Conservation (phyloP, 1,140 invertebrate genomes). For the Bombus confusus region DNA sequence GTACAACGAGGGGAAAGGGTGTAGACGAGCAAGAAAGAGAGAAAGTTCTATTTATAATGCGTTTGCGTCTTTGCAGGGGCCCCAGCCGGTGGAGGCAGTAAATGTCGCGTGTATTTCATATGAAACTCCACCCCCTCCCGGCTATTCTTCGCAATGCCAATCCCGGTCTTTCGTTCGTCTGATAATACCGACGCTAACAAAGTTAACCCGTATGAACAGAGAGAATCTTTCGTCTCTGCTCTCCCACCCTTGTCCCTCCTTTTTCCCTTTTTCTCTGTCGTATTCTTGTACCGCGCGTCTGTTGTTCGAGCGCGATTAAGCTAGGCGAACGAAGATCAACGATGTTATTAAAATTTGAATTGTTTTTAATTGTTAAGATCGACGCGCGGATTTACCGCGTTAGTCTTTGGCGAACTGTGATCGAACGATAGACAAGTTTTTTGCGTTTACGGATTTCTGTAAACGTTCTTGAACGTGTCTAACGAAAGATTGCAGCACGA, state of each 20-base stretch:
- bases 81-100: slow-evolving; percentile 80
- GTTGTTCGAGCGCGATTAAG: background rate
- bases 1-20: background rate
- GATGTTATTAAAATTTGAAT: too few species aligned
- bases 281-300: background rate
- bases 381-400: too few species aligned
- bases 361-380: too few species aligned
- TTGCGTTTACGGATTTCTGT: too few species aligned
- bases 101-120: slow-evolving; percentile 83
- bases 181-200: slow-evolving; percentile 77
- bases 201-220: slow-evolving; percentile 70
- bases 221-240: background rate
- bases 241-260: background rate
- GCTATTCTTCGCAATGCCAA: slow-evolving; percentile 76
- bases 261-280: background rate
- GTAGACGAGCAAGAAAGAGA: slow-evolving; percentile 46
- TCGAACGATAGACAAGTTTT: too few species aligned
- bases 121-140: slow-evolving; percentile 79
- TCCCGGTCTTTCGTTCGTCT: slow-evolving; percentile 75
- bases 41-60: slow-evolving; percentile 81
- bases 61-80: slow-evolving; percentile 76
- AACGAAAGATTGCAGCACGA: background rate
- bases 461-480: background rate
- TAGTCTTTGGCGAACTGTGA: too few species aligned
- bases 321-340: too few species aligned